Conservation (phyloP, 2,888 invertebrate species). For the Brenthis daphne region DNA sequence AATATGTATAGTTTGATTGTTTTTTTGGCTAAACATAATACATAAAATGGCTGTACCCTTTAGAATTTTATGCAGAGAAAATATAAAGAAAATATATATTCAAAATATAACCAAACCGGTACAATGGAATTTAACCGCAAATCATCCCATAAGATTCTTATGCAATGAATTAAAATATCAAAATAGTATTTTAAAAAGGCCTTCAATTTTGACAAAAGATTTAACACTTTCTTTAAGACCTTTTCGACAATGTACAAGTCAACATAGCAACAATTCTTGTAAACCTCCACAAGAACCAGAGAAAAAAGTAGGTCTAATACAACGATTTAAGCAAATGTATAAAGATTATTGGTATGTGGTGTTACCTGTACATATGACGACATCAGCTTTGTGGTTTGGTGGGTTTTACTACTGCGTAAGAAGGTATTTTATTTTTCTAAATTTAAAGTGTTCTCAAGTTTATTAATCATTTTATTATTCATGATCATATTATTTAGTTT, state of each 20-base stretch:
- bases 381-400: conserved; percentile 94
- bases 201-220: conserved; percentile 46
- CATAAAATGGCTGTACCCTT: conserved; percentile 58
- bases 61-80: conserved; percentile 60
- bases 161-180: conserved; percentile 56
- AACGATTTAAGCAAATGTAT: conserved; percentile 94
- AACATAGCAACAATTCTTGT: conserved; percentile 41
- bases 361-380: conserved; percentile 94
- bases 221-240: conserved; percentile 43
- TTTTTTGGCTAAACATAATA: not conserved
- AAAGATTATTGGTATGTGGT: conserved; percentile 98
- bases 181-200: conserved; percentile 45
- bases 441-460: not conserved
- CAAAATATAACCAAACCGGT: conserved; percentile 63
- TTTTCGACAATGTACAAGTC: conserved; percentile 51
- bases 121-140: conserved; percentile 56
- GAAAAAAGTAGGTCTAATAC: conserved; percentile 85
- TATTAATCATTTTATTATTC: too few relatives aligned
- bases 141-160: conserved; percentile 54
- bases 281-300: conserved; percentile 46
- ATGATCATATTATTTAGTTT: too few relatives aligned
- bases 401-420: conserved; percentile 92
- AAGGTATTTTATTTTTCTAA: conserved; percentile 83
- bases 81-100: conserved; percentile 45
- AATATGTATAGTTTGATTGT: conserved; percentile 25